Conservation (phyloP, 2,888 invertebrate genomes). For the Tetheella fluctuosa region DNA sequence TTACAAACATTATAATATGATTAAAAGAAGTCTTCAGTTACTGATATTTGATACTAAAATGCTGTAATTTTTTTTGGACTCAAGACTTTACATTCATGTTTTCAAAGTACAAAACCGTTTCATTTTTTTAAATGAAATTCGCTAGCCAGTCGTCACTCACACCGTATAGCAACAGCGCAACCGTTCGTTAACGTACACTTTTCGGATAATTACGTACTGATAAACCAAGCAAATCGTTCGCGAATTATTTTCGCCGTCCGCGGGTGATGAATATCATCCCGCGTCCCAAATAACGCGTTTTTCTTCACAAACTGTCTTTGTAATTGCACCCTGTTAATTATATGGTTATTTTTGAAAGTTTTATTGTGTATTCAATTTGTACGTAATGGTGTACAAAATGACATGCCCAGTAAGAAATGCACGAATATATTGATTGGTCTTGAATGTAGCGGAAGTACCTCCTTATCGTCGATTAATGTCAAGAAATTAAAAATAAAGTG, state of each 20-base stretch:
- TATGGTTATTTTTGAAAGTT: constrained; percentile 52
- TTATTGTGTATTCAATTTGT: constrained; percentile 56
- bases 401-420: constrained; percentile 40
- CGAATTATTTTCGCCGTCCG: constrained; percentile 68
- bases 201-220: constrained; percentile 81
- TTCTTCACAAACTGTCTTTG: constrained; percentile 56
- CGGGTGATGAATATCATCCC: constrained; percentile 70
- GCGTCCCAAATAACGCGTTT: constrained; percentile 56
- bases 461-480: constrained; percentile 10
- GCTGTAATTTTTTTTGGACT: no score
- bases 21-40: no score
- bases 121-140: constrained; percentile 16
- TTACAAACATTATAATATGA: no score
- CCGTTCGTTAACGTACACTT: constrained; percentile 77
- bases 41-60: no score
- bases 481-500: background rate
- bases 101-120: no score
- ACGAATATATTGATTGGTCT: constrained; percentile 9
- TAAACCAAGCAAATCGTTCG: constrained; percentile 81
- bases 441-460: constrained; percentile 1
- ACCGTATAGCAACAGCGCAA: constrained; percentile 55
- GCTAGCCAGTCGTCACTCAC: constrained; percentile 47
- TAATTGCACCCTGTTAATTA: constrained; percentile 58
- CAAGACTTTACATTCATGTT: no score
- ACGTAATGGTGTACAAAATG: constrained; percentile 41